Percentiles rank a stretch among this genome's conserved stretches.
Evolutionary conservation across 64 coral and sea anemone genomes (phyloP).

Genomic region (Stichodactyla mertensii): DNA sequence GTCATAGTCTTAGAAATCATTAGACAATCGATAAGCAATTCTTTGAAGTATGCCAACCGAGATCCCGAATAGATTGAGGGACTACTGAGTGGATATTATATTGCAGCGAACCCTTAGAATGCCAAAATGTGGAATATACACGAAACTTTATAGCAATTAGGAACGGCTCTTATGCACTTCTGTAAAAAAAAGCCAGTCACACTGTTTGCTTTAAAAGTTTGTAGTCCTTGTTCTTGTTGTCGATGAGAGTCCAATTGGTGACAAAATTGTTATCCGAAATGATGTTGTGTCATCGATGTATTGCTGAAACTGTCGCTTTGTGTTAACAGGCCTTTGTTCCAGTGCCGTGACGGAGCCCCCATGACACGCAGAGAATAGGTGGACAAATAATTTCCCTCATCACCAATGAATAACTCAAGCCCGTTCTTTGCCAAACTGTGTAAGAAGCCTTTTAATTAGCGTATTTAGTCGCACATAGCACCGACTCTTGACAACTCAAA

Average conservation of each 20-base stretch:
- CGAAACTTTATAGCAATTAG: background rate
- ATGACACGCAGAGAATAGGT: background rate
- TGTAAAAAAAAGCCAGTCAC: background rate
- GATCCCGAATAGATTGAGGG: background rate
- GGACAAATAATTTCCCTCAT: background rate
- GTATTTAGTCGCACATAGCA: background rate
- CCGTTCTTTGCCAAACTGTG: background rate
- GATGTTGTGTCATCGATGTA: background rate
- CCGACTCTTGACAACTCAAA: background rate
- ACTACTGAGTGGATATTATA: background rate
- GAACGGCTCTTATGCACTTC: background rate
- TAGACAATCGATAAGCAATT: background rate
- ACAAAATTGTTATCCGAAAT: constrained; percentile 13
- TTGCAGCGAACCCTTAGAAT: background rate
- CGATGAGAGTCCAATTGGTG: background rate
- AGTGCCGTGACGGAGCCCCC: background rate
- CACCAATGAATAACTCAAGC: background rate
- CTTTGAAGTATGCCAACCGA: background rate
- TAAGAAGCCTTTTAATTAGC: constrained; percentile 1
- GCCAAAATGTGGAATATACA: background rate
- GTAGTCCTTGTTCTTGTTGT: background rate
- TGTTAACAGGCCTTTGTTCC: constrained; percentile 1
- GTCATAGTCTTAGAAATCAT: background rate
- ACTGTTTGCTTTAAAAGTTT: constrained; percentile 26
- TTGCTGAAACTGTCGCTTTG: background rate